A percentile compares a stretch with the other conserved stretches of the same genome.
These are phyloP conservation scores for Leucophenga montana DNA, from an alignment of 2,888 invertebrate genomes.

Conservation along the genomic window DNA sequence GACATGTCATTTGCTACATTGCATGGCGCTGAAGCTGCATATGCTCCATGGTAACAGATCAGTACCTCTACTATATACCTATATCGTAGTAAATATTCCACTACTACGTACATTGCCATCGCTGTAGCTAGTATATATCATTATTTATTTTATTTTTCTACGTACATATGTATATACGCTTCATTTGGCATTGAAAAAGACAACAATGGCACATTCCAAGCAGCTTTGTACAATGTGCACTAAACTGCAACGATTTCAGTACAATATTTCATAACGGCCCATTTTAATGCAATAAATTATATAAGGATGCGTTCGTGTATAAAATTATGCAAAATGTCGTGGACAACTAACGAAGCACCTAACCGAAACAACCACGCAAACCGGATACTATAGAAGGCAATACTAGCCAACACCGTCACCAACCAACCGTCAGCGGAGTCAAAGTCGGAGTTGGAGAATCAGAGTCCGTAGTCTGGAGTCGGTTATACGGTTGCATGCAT, in stretches of 20 bases:
- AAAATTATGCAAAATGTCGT: constrained; percentile 10
- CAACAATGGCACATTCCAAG: no score
- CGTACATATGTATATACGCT: no score
- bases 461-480: background rate
- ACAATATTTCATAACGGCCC: background rate
- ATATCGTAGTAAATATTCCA: background rate
- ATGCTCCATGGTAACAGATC: background rate
- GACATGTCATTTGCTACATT: background rate
- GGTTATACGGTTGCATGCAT: background rate
- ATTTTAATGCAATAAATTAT: constrained; percentile 2
- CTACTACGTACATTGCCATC: background rate
- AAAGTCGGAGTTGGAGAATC: background rate
- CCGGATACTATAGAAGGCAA: no score
- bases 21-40: background rate
- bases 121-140: no score
- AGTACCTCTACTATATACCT: background rate
- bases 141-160: no score
- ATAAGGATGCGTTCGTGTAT: constrained; percentile 4
- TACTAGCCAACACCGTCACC: no score
- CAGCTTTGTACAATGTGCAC: no score
- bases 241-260: background rate
- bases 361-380: no score
- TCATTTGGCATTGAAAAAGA: no score
- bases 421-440: no score
- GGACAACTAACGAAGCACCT: constrained; percentile 12